Evolutionary conservation across 2,797 vertebrate genomes (phyloP).

Genomic region (Sarcophilus harrisii): DNA sequence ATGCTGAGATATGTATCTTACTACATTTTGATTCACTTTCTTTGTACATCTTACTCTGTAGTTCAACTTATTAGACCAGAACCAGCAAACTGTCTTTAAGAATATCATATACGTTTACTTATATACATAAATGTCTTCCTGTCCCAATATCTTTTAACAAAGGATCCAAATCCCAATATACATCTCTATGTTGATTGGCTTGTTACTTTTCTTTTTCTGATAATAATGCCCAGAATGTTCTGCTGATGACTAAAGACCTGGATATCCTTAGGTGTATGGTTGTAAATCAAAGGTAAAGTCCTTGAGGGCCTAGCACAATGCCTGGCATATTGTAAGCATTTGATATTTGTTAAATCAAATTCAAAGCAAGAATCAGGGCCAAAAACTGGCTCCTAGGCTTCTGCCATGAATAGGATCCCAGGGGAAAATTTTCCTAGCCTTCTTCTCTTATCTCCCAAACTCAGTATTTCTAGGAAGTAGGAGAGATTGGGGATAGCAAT

Average conservation of each 20-base stretch:
- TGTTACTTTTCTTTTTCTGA: neutral
- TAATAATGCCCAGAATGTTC: neutral
- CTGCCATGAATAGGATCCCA: neutral
- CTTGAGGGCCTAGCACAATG: neutral
- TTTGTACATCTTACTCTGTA: neutral
- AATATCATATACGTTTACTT: neutral
- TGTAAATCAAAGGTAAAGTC: slow-evolving; percentile 20
- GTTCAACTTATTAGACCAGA: neutral
- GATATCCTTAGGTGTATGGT: neutral
- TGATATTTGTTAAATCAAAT: neutral
- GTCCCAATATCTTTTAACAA: neutral
- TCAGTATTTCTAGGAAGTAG: neutral
- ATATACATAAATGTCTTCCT: neutral
- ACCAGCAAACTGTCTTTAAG: neutral
- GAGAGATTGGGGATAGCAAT: neutral
- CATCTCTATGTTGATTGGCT: neutral
- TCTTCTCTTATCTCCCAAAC: neutral
- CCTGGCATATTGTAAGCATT: neutral
- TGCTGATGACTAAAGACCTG: neutral
- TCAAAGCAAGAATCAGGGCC: neutral
- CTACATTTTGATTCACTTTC: neutral
- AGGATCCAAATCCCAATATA: neutral
- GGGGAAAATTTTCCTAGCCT: neutral
- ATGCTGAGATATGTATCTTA: neutral
- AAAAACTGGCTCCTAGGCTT: neutral